A percentile compares a stretch with the other conserved stretches of the same genome.
phyloP scores from a whole-genome alignment of 2,797 vertebrate genomes.

The Enteromius mattozi region DNA sequence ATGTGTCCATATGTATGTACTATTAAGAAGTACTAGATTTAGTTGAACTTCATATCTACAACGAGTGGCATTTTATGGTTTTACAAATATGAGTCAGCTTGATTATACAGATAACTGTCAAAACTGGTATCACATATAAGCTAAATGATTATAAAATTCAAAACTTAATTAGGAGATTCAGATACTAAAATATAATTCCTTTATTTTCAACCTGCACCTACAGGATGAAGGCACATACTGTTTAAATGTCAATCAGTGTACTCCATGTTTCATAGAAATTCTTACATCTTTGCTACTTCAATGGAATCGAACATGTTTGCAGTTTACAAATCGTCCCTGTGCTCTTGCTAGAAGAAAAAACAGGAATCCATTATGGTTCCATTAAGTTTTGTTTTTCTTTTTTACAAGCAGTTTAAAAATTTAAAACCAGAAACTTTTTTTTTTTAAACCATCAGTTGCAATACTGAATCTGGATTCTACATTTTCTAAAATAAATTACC shows the following conservation, averaged over 20 bases:
- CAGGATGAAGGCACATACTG: constrained; percentile 81
- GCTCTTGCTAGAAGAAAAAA: constrained; percentile 16
- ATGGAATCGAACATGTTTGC: constrained; percentile 19
- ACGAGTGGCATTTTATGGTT: background rate
- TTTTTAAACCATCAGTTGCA: constrained; percentile 44
- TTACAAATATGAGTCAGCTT: background rate
- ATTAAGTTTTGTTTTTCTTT: constrained; percentile 14
- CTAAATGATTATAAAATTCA: background rate
- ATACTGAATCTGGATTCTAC: constrained; percentile 73
- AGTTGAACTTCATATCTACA: background rate
- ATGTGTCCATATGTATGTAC: background rate
- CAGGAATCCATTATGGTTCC: constrained; percentile 15
- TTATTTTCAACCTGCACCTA: constrained; percentile 74
- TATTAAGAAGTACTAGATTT: background rate
- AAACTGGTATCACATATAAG: background rate
- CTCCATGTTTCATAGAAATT: constrained; percentile 51
- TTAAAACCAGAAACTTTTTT: constrained; percentile 23
- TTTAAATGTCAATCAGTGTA: constrained; percentile 60
- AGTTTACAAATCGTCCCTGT: constrained; percentile 36
- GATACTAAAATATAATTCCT: constrained; percentile 77
- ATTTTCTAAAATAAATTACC: constrained; percentile 74
- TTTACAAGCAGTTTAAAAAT: constrained; percentile 30
- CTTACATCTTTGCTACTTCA: constrained; percentile 35
- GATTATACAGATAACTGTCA: background rate
- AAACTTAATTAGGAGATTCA: constrained; percentile 17